Percentiles rank a stretch among this genome's conserved stretches.
phyloP scores from a whole-genome alignment of 2,113 vertebrate genomes.

The Corydoras sp. region DNA sequence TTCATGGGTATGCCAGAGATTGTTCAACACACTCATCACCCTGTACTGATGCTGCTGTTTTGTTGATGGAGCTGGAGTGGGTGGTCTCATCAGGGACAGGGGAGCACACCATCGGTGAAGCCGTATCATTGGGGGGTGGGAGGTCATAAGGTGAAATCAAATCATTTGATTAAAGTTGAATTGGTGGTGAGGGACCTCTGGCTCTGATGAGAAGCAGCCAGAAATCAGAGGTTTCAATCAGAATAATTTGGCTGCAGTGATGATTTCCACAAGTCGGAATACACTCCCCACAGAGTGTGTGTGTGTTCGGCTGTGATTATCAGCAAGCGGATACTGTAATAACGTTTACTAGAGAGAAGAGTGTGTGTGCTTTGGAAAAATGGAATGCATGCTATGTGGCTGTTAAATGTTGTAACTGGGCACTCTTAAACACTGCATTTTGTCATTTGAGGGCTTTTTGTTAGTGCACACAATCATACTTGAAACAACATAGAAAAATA shows the following conservation, averaged over 20 bases:
- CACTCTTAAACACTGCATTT: neutral
- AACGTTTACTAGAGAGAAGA: constrained; percentile 24
- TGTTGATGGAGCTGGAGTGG: constrained; percentile 9
- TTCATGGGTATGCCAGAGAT: neutral
- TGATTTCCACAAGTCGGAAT: constrained; percentile 53
- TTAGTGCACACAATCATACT: neutral
- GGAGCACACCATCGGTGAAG: constrained; percentile 32
- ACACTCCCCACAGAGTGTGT: constrained; percentile 31
- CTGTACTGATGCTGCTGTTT: neutral
- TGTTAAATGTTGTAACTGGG: constrained; percentile 11
- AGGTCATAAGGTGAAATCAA: constrained; percentile 68
- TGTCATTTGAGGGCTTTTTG: neutral
- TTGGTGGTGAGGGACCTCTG: constrained; percentile 36
- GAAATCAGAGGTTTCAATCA: constrained; percentile 71
- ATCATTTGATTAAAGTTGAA: constrained; percentile 69
- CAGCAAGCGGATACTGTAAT: constrained; percentile 33
- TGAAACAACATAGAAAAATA: constrained; percentile 4
- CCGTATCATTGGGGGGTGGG: constrained; percentile 47
- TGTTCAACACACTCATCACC: neutral
- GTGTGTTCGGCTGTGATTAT: constrained; percentile 31
- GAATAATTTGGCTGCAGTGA: constrained; percentile 70
- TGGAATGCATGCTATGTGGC: constrained; percentile 14
- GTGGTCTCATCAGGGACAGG: constrained; percentile 34
- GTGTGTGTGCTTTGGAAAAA: constrained; percentile 24
- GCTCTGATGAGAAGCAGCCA: constrained; percentile 46